Percentiles rank a stretch among this genome's conserved stretches.
phyloP scores from a whole-genome alignment of 2,797 vertebrate genomes.

The Pampus argenteus region DNA sequence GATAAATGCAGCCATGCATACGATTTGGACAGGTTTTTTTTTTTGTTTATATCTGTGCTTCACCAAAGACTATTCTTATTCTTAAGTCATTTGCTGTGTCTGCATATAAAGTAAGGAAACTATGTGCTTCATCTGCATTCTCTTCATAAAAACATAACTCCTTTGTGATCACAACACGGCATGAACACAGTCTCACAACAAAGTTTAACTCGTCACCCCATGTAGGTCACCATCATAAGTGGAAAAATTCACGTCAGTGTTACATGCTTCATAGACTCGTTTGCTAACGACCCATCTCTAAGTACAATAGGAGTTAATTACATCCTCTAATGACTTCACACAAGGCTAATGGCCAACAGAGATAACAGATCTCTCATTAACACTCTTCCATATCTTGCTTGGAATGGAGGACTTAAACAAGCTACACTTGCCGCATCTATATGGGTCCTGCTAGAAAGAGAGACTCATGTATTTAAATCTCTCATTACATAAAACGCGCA shows the following conservation, averaged over 20 bases:
- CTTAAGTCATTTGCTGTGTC: conserved; percentile 13
- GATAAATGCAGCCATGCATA: conserved; percentile 13
- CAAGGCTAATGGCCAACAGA: conserved; percentile 68
- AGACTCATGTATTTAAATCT: conserved; percentile 27
- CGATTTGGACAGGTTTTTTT: conserved; percentile 4
- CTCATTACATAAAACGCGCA: conserved; percentile 19
- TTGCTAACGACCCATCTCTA: conserved; percentile 60
- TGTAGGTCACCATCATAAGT: conserved; percentile 59
- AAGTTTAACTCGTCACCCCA: conserved; percentile 34
- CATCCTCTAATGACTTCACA: conserved; percentile 76
- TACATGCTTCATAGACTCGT: conserved; percentile 40
- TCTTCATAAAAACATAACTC: conserved; percentile 12
- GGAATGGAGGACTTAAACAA: conserved; percentile 52
- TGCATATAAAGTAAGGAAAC: conserved; percentile 12
- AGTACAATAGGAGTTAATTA: conserved; percentile 79
- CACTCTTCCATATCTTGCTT: conserved; percentile 58
- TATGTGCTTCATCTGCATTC: conserved; percentile 31
- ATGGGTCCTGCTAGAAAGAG: background rate
- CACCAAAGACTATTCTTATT: background rate
- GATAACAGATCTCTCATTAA: conserved; percentile 81
- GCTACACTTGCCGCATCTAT: conserved; percentile 37
- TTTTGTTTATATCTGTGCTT: conserved; percentile 22
- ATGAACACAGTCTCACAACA: conserved; percentile 6
- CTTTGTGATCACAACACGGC: conserved; percentile 21
- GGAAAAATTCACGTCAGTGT: conserved; percentile 31